These are phyloP conservation scores for Pelagia noctiluca DNA, from an alignment of 30 jellyfish, hydroid and myxozoan genomes.

Conservation along the genomic window DNA sequence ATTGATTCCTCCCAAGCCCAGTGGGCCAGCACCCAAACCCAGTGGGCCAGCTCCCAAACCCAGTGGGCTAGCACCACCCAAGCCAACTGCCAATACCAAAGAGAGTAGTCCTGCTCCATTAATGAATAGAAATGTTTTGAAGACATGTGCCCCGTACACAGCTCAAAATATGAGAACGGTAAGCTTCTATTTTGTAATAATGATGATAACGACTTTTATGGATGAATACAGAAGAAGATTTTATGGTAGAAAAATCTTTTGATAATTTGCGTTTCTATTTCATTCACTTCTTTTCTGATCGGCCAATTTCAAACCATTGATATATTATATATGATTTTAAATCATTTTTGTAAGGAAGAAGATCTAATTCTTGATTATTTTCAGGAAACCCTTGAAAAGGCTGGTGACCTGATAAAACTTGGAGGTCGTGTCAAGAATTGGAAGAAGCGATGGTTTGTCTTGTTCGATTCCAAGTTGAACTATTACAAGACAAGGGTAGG, in stretches of 20 bases:
- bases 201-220: too few relatives aligned
- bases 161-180: constrained; percentile 92
- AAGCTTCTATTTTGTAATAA: not conserved
- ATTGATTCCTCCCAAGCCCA: too few relatives aligned
- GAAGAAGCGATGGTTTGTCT: constrained; percentile 91
- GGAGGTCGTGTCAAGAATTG: constrained; percentile 96
- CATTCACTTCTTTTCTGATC: too few relatives aligned
- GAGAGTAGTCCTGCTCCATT: constrained; percentile 19
- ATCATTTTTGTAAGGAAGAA: too few relatives aligned
- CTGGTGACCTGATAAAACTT: constrained; percentile 86
- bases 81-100: constrained; percentile 5
- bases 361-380: too few relatives aligned
- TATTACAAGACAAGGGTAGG: constrained; percentile 81
- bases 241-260: too few relatives aligned
- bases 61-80: not conserved
- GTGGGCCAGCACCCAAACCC: too few relatives aligned
- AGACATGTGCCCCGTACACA: constrained; percentile 90
- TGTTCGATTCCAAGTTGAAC: constrained; percentile 74
- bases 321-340: too few relatives aligned
- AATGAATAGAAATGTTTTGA: constrained; percentile 27
- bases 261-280: too few relatives aligned
- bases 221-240: too few relatives aligned
- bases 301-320: too few relatives aligned
- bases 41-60: too few relatives aligned
- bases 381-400: constrained; percentile 84